Evolutionary conservation across 1,140 invertebrate genomes (phyloP), one percentile per base, ranked within the genome.

Genomic region (Zeugodacus cucurbitae): DNA sequence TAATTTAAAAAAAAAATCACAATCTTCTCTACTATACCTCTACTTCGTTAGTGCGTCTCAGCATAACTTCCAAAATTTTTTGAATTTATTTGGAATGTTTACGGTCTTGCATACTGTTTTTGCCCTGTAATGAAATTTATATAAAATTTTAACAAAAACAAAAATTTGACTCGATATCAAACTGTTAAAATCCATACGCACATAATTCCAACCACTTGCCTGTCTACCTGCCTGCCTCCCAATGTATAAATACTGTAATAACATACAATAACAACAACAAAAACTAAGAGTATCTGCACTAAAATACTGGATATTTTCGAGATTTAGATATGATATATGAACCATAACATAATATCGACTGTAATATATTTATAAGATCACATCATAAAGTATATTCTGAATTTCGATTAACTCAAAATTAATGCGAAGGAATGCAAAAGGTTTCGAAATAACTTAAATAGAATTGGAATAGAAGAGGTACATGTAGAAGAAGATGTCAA

Each of bases 1-100:
- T n/a, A n/a, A n/a, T n/a, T n/a, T n/a, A n/a, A n/a, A n/a, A n/a
- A n/a, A n/a, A n/a, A n/a, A n/a, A n/a, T n/a, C n/a, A n/a, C n/a
- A n/a, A n/a, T 26, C 1, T 59, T 1, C 58, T 26, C 58, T n/a
- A 62, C 70, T 29, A 44, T 26, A 82, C 10, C 48, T 29, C 26
- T 20, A 48, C 34, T n/a, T 48, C 22, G 5, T 41, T 82, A 29
- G 41, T 82, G 74, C 41, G 41, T 82, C 74, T 54, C 41, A 48
- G 1, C n/a, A 14, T 82, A 48, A 54, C 10, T 82, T 82, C 41
- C 74, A 82, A 44, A 82, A 48, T 11, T 82, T 44, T 74, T 82
- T 82, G 34, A 48, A 54, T 14, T 82, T 82, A 37, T 54, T 82
- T 82, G 74, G 74, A 82, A 82, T 82, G 74, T 48, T 74, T 74